Conservation (phyloP, 2,797 vertebrate species). For the Meriones psammophilus region DNA sequence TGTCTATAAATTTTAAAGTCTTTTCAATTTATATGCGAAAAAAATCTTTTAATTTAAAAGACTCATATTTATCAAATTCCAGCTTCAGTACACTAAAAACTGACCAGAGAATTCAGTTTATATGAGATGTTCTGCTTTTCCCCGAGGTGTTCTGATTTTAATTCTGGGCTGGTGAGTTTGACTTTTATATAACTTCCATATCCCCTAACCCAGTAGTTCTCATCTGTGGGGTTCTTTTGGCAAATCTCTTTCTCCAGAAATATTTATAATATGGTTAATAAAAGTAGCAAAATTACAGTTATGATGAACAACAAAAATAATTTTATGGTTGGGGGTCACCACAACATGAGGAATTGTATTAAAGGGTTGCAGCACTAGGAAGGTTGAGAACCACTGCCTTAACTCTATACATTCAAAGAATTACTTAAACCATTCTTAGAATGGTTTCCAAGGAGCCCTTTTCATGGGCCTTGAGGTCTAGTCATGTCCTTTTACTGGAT, state of each 20-base stretch:
- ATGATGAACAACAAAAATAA: background rate
- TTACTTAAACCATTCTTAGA: background rate
- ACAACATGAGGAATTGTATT: background rate
- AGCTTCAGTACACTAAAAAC: slow-evolving; percentile 13
- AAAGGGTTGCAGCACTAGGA: background rate
- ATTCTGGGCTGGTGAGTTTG: slow-evolving; percentile 48
- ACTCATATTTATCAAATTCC: slow-evolving; percentile 27
- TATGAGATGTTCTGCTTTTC: background rate
- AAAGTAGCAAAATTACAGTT: background rate
- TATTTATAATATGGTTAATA: background rate
- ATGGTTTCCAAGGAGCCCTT: slow-evolving; percentile 30
- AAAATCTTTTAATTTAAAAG: slow-evolving; percentile 40
- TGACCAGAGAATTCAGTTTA: slow-evolving; percentile 14
- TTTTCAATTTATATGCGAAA: background rate
- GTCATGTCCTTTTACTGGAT: background rate
- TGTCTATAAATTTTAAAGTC: slow-evolving; percentile 27
- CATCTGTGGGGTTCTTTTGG: background rate
- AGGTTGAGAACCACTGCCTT: background rate
- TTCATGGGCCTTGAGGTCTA: background rate
- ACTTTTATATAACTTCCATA: background rate
- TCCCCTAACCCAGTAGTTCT: background rate
- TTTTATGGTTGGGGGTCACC: background rate
- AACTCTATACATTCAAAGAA: slow-evolving; percentile 39
- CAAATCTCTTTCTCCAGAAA: background rate
- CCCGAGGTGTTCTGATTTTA: slow-evolving; percentile 29